Evolutionary conservation across 1,140 invertebrate species (phyloP).

Genomic region (Drosophila erecta): DNA sequence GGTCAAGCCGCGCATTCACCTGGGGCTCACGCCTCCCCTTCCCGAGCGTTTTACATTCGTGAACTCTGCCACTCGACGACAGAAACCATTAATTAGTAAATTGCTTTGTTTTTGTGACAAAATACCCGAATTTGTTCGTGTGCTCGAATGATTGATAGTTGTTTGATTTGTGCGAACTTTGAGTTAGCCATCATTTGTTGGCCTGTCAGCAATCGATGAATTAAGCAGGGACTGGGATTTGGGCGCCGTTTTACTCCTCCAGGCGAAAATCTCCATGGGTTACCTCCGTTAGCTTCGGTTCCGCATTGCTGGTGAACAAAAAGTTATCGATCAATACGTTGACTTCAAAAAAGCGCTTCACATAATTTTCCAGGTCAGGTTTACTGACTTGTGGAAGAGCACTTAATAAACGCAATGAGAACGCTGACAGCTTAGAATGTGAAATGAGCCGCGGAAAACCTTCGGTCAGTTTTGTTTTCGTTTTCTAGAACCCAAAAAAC

Average conservation of each 20-base stretch:
- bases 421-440: slow-evolving; percentile 60
- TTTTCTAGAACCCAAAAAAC: slow-evolving; percentile 63
- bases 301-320: slow-evolving; percentile 66
- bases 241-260: slow-evolving; percentile 22
- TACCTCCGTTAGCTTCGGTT: slow-evolving; percentile 58
- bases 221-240: slow-evolving; percentile 33
- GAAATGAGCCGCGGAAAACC: slow-evolving; percentile 65
- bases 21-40: slow-evolving; percentile 12
- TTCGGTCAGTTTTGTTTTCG: slow-evolving; percentile 38
- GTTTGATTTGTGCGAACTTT: slow-evolving; percentile 63
- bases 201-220: slow-evolving; percentile 49
- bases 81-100: slow-evolving; percentile 65
- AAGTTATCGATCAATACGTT: slow-evolving; percentile 31
- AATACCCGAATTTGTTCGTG: slow-evolving; percentile 49
- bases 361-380: slow-evolving; percentile 15
- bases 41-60: slow-evolving; percentile 33
- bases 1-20: slow-evolving; percentile 30
- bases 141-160: slow-evolving; percentile 63
- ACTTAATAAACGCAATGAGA: slow-evolving; percentile 41
- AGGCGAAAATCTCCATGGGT: slow-evolving; percentile 25
- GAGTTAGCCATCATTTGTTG: slow-evolving; percentile 72
- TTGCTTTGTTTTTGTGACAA: slow-evolving; percentile 78
- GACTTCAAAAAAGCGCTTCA: slow-evolving; percentile 13
- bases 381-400: slow-evolving; percentile 19
- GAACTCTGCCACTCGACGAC: slow-evolving; percentile 44